Evolutionary conservation across 2,797 vertebrate species (phyloP), one percentile per base, ranked within the genome.

Genomic region (Poecilia velifera): DNA sequence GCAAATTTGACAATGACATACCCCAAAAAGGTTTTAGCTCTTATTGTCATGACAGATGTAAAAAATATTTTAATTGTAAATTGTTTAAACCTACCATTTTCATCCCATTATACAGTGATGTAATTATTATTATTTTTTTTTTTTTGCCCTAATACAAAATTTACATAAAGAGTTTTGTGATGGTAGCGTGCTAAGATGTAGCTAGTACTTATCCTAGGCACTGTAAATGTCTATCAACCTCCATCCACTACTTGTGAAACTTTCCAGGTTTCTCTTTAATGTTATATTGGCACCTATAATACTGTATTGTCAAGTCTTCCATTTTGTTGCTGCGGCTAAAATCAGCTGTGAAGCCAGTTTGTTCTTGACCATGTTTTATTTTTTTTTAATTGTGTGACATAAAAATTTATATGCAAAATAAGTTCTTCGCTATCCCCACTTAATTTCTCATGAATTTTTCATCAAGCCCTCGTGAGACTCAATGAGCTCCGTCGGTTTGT

Each of bases 371-470:
- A 75, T 59, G n/a, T 75, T 84, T 9, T 64, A 36, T 36, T 75
- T 84, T 9, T 64, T 64, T 84, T 82, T 70, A 9, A 80, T 77
- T 16, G 25, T 7, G 55, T 76, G 59, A 76, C 72, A 81, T 39
- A 39, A 39, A 39, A 39, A 39, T 39, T 39, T 39, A 39, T 39
- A 39, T 39, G 39, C 39, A 4, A 39, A 39, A 39, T 39, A 78
- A 79, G 82, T 79, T 34, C 72, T 70, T 80, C 76, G 25, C 75
- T 46, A 22, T 78, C 70, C 20, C 72, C 31, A 80, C 72, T 84
- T 74, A 86, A 83, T 36, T 45, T 51, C 39, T 82, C 62, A 81
- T 91, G 70, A 62, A 82, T 88, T 74, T 86, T 88, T 89, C 70
- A 89, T 85, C n/a, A 66, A 72, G 46, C 43, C 59, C 51, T 39